A percentile compares a stretch with the other conserved stretches of the same genome.
phyloP scores from a whole-genome alignment of 2,888 invertebrate species.

The Brachypterus glaber region DNA sequence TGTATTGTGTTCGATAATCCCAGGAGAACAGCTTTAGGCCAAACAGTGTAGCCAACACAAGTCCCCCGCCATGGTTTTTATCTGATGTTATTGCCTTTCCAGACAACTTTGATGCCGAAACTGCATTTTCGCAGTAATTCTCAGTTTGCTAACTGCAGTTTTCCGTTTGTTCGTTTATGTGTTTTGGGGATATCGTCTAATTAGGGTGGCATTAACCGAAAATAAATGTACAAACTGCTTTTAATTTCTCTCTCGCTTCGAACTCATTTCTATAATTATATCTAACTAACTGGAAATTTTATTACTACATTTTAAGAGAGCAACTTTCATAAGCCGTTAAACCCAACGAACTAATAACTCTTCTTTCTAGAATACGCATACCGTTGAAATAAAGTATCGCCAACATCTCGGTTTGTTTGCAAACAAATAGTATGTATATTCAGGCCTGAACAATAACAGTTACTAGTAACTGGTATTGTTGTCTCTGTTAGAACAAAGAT shows the following conservation, averaged over 20 bases:
- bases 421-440: no score
- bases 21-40: neutral
- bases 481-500: no score
- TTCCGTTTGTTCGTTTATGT: slow-evolving; percentile 18
- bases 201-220: slow-evolving; percentile 22
- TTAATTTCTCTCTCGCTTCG: slow-evolving; percentile 25
- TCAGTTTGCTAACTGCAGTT: slow-evolving; percentile 25
- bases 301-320: no score
- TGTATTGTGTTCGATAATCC: neutral
- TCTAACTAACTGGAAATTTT: slow-evolving; percentile 23
- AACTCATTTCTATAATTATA: slow-evolving; percentile 21
- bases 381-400: no score
- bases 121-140: slow-evolving; percentile 27
- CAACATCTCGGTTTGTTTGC: no score
- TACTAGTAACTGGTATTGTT: no score
- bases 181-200: slow-evolving; percentile 24
- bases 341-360: no score
- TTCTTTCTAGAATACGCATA: no score
- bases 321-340: no score
- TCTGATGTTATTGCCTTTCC: slow-evolving; percentile 24
- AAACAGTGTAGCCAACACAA: slow-evolving; percentile 1
- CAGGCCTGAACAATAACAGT: no score
- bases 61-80: slow-evolving; percentile 19
- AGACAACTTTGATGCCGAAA: slow-evolving; percentile 24
- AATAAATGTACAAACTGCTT: slow-evolving; percentile 23